Evolutionary conservation across 1,140 invertebrate species (phyloP), one percentile per base, ranked within the genome.

Genomic region (Oreohelix idahoensis): DNA sequence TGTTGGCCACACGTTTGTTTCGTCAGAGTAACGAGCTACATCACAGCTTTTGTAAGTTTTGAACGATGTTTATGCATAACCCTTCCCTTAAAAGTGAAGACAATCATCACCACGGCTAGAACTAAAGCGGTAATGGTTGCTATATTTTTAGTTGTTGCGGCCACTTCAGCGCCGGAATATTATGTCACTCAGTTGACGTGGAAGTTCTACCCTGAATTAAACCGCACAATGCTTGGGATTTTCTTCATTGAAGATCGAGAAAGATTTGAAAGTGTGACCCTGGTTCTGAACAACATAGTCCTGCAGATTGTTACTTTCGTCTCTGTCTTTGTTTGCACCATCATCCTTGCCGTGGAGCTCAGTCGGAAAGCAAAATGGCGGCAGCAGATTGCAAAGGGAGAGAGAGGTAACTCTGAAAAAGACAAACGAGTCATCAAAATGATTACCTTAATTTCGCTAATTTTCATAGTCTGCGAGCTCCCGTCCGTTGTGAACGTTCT

Each of bases 281-380:
- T 78, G 10, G 13, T 58, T 35, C 4, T 78, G 23, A 78, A 78
- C 51, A 78, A 78, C 32, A 42, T 75, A 8, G 15, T 75, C 36
- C 42, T 78, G 76, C 53, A 78, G 45, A 32, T 36, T n/a, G 2
- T 63, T 15, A 49, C 49, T 36, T 53, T 78, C 32, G 17, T 58
- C n/a, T 13, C 32, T 29, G 45, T 63, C n/a, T 2, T 53, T 26
- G 26, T 36, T 26, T 78, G 45, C 20, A 78, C 76, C 4, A 58
- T 78, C 49, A 63, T 63, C 15, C 53, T 78, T 4, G 76, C 58
- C 1, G 76, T 78, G 20, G n/a, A 78, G 17, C 35, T 78, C 10
- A 53, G 58, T n/a, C 13, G 49, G n/a, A 58, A 53, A 58, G n/a
- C 76, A 36, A 78, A 78, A 36, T 78, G 76, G 76, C 76, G 76